Evolutionary conservation across 53 echinoderm and acorn worm genomes (phyloP).

Genomic region (Holothuria leucospilota): DNA sequence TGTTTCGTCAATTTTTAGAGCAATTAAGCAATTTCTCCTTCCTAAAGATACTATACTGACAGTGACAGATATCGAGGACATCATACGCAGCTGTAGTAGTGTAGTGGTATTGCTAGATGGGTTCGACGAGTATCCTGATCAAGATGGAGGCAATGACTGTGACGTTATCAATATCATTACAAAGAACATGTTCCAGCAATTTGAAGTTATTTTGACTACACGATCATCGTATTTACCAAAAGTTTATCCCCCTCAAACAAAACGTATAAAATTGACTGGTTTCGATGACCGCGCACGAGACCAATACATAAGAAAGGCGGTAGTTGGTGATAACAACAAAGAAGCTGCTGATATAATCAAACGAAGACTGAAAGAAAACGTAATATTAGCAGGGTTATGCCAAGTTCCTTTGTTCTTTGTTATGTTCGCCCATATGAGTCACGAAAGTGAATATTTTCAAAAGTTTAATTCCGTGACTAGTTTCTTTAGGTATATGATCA

Average conservation of each 20-base stretch:
- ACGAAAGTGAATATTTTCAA: slow-evolving; percentile 7
- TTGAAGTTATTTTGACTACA: slow-evolving; percentile 8
- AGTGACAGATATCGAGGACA: neutral
- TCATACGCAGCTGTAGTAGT: neutral
- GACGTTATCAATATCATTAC: slow-evolving; percentile 13
- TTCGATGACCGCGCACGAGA: neutral
- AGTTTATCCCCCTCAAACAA: neutral
- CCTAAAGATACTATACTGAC: neutral
- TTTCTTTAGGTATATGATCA: slow-evolving; percentile 25
- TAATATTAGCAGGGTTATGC: neutral
- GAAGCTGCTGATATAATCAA: neutral
- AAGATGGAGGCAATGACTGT: neutral
- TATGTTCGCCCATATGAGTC: slow-evolving; percentile 34
- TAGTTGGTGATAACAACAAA: neutral
- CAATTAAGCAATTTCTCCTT: neutral
- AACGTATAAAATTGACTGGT: slow-evolving; percentile 4
- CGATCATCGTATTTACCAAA: slow-evolving; percentile 24
- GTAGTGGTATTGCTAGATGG: neutral
- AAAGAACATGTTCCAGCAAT: neutral
- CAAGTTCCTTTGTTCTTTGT: slow-evolving; percentile 43
- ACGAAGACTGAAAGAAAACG: neutral
- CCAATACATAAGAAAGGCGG: slow-evolving; percentile 15
- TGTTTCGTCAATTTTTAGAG: neutral
- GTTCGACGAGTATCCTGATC: slow-evolving; percentile 22
- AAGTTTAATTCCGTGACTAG: slow-evolving; percentile 13